Conservation (phyloP, 2,113 vertebrate genomes). For the Burhinus oedicnemus region DNA sequence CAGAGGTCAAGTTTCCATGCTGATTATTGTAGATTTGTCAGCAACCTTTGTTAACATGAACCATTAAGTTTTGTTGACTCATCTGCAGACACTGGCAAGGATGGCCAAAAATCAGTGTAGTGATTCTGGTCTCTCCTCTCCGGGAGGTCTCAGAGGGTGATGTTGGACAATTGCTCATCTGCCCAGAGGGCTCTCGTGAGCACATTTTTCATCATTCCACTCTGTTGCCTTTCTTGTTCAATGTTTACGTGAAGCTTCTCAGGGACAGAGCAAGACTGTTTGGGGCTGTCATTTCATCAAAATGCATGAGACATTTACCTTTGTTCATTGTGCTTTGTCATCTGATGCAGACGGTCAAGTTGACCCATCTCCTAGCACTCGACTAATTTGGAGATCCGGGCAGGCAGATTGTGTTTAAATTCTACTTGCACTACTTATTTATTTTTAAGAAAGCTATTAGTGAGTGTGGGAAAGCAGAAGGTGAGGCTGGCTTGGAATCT, state of each 20-base stretch:
- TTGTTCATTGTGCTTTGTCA: not conserved
- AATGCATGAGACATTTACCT: not conserved
- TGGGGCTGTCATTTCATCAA: not conserved
- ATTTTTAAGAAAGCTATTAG: not conserved
- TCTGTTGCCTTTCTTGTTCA: constrained; percentile 19
- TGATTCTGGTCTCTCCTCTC: constrained; percentile 5
- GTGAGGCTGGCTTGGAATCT: not conserved
- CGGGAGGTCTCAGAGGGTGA: not conserved
- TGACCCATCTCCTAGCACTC: not conserved
- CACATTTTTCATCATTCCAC: constrained; percentile 7
- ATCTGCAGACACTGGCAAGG: not conserved
- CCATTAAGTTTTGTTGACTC: constrained; percentile 39
- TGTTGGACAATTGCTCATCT: constrained; percentile 32
- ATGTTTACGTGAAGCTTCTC: constrained; percentile 33
- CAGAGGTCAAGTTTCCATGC: constrained; percentile 49
- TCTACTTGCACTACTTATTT: not conserved
- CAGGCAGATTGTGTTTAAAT: not conserved
- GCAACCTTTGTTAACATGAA: constrained; percentile 8
- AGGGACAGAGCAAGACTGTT: not conserved
- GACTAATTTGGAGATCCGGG: accelerated
- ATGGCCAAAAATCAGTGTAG: not conserved
- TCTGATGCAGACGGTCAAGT: not conserved
- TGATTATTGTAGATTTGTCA: constrained; percentile 45
- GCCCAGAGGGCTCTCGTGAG: not conserved
- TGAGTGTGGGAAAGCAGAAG: not conserved